These are phyloP conservation scores for Trissolcus basalis DNA, from an alignment of 1,140 invertebrate species.

Conservation along the genomic window DNA sequence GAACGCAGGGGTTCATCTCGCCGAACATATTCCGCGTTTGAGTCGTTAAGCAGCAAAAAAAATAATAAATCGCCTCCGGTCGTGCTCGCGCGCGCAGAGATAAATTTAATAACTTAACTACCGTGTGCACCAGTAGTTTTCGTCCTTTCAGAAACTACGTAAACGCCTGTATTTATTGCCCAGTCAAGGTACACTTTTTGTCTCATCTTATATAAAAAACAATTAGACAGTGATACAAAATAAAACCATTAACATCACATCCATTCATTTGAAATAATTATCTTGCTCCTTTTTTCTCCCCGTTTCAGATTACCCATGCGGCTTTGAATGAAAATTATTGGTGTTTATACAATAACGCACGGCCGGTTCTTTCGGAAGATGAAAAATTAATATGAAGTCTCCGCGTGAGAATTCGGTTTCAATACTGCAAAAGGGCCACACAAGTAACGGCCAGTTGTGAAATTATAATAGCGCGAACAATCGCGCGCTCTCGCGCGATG, in stretches of 20 bases:
- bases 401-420: background rate
- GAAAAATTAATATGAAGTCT: background rate
- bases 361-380: background rate
- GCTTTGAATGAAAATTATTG: too few relatives aligned
- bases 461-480: constrained; percentile 48
- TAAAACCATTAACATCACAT: too few relatives aligned
- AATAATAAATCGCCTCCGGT: constrained; percentile 73
- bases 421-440: constrained; percentile 30
- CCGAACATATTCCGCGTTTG: constrained; percentile 68
- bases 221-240: too few relatives aligned
- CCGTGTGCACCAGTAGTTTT: constrained; percentile 54
- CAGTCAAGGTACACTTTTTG: constrained; percentile 7
- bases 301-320: too few relatives aligned
- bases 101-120: constrained; percentile 74
- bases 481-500: constrained; percentile 19
- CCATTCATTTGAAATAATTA: too few relatives aligned
- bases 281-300: too few relatives aligned
- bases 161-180: constrained; percentile 55
- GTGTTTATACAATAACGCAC: too few relatives aligned
- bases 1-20: constrained; percentile 37
- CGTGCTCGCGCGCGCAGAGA: constrained; percentile 64
- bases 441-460: constrained; percentile 35
- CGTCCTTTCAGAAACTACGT: constrained; percentile 48
- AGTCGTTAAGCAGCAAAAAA: constrained; percentile 72
- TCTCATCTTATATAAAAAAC: too few relatives aligned